phyloP scores from a whole-genome alignment of 2,113 vertebrate species.

The Equus quagga region DNA sequence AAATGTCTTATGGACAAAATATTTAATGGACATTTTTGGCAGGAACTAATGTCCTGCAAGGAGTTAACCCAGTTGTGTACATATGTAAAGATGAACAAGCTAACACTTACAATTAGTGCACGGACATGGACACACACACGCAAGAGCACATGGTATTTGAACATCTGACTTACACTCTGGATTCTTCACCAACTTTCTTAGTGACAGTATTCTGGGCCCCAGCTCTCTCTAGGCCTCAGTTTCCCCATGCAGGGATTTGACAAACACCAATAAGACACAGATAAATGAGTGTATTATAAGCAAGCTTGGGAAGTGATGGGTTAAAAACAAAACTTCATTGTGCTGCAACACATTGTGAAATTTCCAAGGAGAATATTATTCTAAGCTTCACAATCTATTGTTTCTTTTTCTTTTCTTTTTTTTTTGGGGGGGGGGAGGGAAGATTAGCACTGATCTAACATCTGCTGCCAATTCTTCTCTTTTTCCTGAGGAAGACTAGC shows the following conservation, averaged over 20 bases:
- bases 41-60: too few relatives aligned
- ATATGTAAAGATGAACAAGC: neutral
- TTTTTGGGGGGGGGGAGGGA: too few relatives aligned
- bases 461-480: too few relatives aligned
- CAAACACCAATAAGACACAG: neutral
- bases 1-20: too few relatives aligned
- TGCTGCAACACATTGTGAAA: neutral
- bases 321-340: neutral
- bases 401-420: too few relatives aligned
- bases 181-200: neutral
- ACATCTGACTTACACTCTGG: neutral
- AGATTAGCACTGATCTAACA: too few relatives aligned
- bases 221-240: neutral
- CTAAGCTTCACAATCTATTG: neutral
- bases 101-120: neutral
- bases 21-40: too few relatives aligned
- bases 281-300: too few relatives aligned
- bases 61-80: too few relatives aligned
- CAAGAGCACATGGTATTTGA: neutral
- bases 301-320: neutral
- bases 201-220: neutral
- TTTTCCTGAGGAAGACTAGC: too few relatives aligned
- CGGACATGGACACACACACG: too few relatives aligned
- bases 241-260: neutral
- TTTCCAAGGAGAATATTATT: neutral